Base-by-base conservation (phyloP, 2,797 vertebrate genomes). In the Molossus alvarezi region DNA sequence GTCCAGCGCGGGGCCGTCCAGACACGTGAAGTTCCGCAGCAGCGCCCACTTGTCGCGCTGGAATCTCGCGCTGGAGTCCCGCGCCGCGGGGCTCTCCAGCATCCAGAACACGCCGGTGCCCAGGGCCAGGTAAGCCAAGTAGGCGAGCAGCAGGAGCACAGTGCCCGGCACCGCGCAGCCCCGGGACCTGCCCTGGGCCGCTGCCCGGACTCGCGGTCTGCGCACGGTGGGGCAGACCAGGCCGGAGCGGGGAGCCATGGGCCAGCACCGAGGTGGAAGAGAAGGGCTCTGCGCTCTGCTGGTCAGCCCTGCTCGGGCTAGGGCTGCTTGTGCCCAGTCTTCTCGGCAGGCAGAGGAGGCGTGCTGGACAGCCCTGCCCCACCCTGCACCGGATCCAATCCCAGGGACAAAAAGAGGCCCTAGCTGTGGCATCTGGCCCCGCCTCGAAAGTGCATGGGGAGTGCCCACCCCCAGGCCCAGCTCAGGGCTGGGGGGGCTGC, bases 21-120 rank as follows among this genome's bases (percentile, higher is more conserved):
- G 98, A 92, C 99, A 99, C 82, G 98, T 99, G 96, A 99, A 98
- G 97, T 99, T 99, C 58, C 96, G 96, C 89, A 99, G 97, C 94
- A 99, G 99, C 64, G 97, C 94, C 95, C 99, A 98, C 97, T 98
- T 99, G 95, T 99, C 98, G 69, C 96, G 95, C 51, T 99, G 98
- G 95, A 99, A 99, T 60, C 95, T 96, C 9, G 45, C 97, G 94
- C 99, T 98, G 84, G 98, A 98, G 87, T 97, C 97, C 87, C 95
- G 98, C 97, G 99, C 99, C 0, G 98, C 98, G 53, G 53, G 99
- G 37, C 98, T 98, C 98, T 99, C 99, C 97, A 99, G 98, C 10
- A 98, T 97, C 97, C 98, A 99, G 98, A 99, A 99, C 89, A 99
- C 98, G 6, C 97, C 95, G 79, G 99, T 99, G 53, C 98, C 98